Base-by-base conservation (phyloP, 2,797 vertebrate species). In the Chrosomus eos region DNA sequence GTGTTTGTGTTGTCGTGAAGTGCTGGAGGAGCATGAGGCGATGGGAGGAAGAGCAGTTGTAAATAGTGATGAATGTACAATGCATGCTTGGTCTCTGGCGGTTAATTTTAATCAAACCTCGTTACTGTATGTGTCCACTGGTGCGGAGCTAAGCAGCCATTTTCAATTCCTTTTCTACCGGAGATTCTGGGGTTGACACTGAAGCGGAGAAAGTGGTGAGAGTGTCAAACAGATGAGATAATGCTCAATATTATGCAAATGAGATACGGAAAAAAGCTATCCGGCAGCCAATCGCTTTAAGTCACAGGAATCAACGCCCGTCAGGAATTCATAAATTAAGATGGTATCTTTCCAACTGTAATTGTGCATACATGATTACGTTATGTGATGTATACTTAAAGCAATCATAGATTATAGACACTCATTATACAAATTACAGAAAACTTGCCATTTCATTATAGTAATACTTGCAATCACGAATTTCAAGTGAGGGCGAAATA, bases 91-190 rank as follows among this genome's bases (percentile, higher is more conserved):
- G 82, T 77, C 72, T 81, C 66, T 76, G 72, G 66, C n/a, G 55
- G 45, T 72, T 60, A 58, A 53, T 78, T 33, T 86, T 84, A 82
- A 88, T 88, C 87, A 86, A 76, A 60, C 51, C 66, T 80, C 0
- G 72, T 85, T 75, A 83, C 16, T 83, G 60, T 64, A 28, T 13
- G 55, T 13, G 55, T 77, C 75, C 55, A 77, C 55, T 62, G 55
- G 43, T 53, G 78, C 7, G 14, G 43, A 53, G 78, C 62, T 51
- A 62, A 80, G 28, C 40, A 23, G 26, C 62, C 43, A 33, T 51
- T 67, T 80, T 80, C 21, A 66, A 33, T 33, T 80, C 78, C 28
- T 38, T 58, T 21, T 51, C 62, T 9, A 33, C 4, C 8, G 19
- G 62, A 79, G 40, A 64, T 66, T 23, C 26, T 43, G 31, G 9